phyloP scores from a whole-genome alignment of 2,888 invertebrate genomes.

The Brachyptera risi region DNA sequence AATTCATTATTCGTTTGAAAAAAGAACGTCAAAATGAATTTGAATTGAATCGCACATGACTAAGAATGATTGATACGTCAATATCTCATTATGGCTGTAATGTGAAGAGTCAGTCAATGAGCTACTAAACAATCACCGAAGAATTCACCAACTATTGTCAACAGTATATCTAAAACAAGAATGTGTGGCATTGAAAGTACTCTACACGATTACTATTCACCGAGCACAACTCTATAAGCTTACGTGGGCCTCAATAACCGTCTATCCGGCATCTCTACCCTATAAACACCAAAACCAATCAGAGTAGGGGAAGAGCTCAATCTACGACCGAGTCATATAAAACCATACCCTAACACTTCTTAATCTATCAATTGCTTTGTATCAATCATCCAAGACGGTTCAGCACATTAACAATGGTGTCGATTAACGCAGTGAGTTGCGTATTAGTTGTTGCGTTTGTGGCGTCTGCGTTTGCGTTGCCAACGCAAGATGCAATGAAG shows the following conservation, averaged over 20 bases:
- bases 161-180: neutral
- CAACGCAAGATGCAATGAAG: conserved; percentile 1
- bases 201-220: neutral
- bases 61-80: too few species aligned
- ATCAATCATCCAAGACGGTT: neutral
- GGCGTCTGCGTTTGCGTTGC: neutral
- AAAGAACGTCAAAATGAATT: too few species aligned
- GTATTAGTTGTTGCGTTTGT: neutral
- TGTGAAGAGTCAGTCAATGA: too few species aligned
- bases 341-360: neutral
- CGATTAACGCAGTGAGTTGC: neutral
- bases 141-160: too few species aligned
- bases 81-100: too few species aligned
- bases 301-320: neutral
- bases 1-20: too few species aligned
- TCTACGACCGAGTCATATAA: conserved; percentile 15
- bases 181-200: conserved; percentile 17
- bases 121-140: too few species aligned
- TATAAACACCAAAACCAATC: conserved; percentile 8
- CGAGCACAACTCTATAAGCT: neutral
- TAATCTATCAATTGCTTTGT: neutral
- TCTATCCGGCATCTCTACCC: conserved; percentile 12
- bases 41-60: too few species aligned
- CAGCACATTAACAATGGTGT: neutral
- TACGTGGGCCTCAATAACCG: conserved; percentile 11